Conservation (phyloP, 2,888 invertebrate genomes). For the Nipponacmea schrenckii region DNA sequence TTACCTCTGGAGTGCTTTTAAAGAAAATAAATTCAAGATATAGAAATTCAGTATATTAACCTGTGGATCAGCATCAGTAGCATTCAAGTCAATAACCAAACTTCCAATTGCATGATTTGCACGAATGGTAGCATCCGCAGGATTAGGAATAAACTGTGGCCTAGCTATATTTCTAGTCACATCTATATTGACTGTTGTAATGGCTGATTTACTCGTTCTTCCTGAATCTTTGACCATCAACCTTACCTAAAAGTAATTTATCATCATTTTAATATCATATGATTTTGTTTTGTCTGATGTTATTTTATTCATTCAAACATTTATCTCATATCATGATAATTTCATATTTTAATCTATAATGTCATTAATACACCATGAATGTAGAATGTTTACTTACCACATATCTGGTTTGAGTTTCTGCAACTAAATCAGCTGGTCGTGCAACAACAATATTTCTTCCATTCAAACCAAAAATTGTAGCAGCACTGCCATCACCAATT, state of each 20-base stretch:
- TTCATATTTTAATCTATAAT: no score
- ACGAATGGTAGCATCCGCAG: constrained; percentile 21
- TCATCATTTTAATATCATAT: no score
- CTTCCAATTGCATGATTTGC: constrained; percentile 29
- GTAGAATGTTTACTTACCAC: constrained; percentile 46
- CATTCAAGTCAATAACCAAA: constrained; percentile 36
- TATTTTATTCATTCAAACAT: no score
- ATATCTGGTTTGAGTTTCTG: constrained; percentile 35
- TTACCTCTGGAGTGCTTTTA: no score
- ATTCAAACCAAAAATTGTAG: constrained; percentile 9
- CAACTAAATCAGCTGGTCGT: constrained; percentile 40
- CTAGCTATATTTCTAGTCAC: constrained; percentile 39
- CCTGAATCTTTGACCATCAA: constrained; percentile 47
- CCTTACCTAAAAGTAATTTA: constrained; percentile 30
- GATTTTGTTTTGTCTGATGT: no score
- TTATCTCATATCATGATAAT: no score
- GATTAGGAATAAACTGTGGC: constrained; percentile 37
- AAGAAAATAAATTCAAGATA: not conserved
- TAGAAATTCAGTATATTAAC: constrained; percentile 26
- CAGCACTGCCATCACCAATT: constrained; percentile 31
- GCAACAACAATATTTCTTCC: constrained; percentile 27
- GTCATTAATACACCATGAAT: no score
- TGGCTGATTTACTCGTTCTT: constrained; percentile 39
- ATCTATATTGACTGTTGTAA: constrained; percentile 40
- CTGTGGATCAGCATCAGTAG: constrained; percentile 41